A percentile compares a stretch with the other conserved stretches of the same genome.
Evolutionary conservation across 2,888 invertebrate genomes (phyloP).

Genomic region (Lottia scabra): DNA sequence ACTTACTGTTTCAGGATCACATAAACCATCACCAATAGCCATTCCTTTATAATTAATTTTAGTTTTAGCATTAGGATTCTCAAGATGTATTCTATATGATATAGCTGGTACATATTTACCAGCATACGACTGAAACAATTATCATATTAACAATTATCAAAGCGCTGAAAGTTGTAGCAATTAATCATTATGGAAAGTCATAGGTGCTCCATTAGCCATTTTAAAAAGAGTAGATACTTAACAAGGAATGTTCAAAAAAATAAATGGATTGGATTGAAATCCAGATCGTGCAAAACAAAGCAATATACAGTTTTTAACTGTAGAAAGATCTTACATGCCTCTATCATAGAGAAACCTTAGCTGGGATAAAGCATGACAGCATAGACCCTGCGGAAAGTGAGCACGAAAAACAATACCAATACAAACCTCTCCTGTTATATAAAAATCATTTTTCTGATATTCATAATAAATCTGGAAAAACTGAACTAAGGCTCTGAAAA

Average conservation of each 20-base stretch:
- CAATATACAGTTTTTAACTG: too few relatives aligned
- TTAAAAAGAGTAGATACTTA: background rate
- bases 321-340: too few relatives aligned
- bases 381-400: background rate
- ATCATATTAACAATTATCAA: too few relatives aligned
- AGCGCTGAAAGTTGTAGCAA: too few relatives aligned
- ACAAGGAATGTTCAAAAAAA: too few relatives aligned
- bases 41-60: slow-evolving; percentile 60
- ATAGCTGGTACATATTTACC: slow-evolving; percentile 84
- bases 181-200: too few relatives aligned
- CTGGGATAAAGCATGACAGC: too few relatives aligned
- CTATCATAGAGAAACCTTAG: too few relatives aligned
- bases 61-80: slow-evolving; percentile 42
- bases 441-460: slow-evolving; percentile 81
- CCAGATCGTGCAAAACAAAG: too few relatives aligned
- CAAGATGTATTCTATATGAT: slow-evolving; percentile 61
- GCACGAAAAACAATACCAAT: too few relatives aligned
- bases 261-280: too few relatives aligned
- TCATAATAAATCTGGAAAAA: slow-evolving; percentile 88
- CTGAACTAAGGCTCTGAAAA: slow-evolving; percentile 72
- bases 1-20: slow-evolving; percentile 64
- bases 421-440: slow-evolving; percentile 82
- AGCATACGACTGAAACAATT: slow-evolving; percentile 63
- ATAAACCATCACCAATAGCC: slow-evolving; percentile 65
- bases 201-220: too few relatives aligned